phyloP scores from a whole-genome alignment of 2,888 invertebrate species.

The Hoplodrina blanda region DNA sequence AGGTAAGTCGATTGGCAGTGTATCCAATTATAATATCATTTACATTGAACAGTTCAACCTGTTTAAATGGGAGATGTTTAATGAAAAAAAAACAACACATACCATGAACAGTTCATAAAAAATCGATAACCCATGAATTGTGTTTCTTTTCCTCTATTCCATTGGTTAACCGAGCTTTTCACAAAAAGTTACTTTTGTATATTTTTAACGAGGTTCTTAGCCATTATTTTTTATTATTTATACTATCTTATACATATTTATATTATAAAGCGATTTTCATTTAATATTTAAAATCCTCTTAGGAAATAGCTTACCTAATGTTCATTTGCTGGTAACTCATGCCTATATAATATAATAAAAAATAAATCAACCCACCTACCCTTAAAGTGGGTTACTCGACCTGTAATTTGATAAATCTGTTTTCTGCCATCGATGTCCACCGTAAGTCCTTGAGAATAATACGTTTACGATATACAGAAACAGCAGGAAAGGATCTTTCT shows the following conservation, averaged over 20 bases:
- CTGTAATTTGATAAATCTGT: slow-evolving; percentile 55
- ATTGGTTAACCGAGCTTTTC: neutral
- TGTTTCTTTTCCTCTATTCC: neutral
- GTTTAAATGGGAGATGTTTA: neutral
- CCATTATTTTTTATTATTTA: too few relatives aligned
- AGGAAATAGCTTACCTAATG: neutral
- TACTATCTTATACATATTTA: too few relatives aligned
- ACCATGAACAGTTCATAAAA: neutral
- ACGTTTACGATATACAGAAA: slow-evolving; percentile 32
- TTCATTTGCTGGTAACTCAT: slow-evolving; percentile 9
- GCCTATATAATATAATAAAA: slow-evolving; percentile 31
- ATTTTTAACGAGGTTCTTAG: neutral
- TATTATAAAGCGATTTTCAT: too few relatives aligned
- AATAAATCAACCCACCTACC: slow-evolving; percentile 43
- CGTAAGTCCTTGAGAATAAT: slow-evolving; percentile 47
- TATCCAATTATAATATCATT: too few relatives aligned
- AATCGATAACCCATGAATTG: neutral
- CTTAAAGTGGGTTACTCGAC: slow-evolving; percentile 50
- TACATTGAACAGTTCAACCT: too few relatives aligned
- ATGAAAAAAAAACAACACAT: too few relatives aligned
- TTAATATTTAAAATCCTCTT: too few relatives aligned
- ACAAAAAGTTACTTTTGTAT: neutral
- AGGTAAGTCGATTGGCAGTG: too few relatives aligned
- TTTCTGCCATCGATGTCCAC: slow-evolving; percentile 55
- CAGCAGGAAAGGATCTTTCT: slow-evolving; percentile 33